A percentile compares a stretch with the other conserved stretches of the same genome.
Evolutionary conservation across 1,140 invertebrate genomes (phyloP).

Genomic region (Drosophila arawakana): DNA sequence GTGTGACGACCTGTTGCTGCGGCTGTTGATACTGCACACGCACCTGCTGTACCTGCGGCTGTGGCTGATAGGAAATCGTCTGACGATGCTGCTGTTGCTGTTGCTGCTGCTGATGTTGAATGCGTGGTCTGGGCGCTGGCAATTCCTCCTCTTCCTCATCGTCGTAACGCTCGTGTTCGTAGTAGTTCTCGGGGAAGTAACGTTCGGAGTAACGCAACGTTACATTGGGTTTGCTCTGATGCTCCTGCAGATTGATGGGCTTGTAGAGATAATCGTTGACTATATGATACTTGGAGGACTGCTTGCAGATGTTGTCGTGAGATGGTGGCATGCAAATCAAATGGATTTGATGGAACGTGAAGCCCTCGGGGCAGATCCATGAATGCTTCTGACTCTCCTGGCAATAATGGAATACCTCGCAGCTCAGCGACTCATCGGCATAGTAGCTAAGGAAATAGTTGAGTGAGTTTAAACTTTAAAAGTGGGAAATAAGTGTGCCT

Average conservation of each 20-base stretch:
- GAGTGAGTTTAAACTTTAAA: background rate
- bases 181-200: conserved; percentile 91
- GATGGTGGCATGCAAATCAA: conserved; percentile 96
- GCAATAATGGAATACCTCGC: conserved; percentile 97
- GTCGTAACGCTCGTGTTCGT: conserved; percentile 88
- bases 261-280: conserved; percentile 97
- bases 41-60: conserved; percentile 34
- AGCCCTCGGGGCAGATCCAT: conserved; percentile 96
- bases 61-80: conserved; percentile 46
- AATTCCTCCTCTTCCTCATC: conserved; percentile 86
- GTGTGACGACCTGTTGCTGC: conserved; percentile 34
- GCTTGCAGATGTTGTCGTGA: conserved; percentile 94
- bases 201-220: conserved; percentile 92
- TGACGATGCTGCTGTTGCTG: conserved; percentile 57
- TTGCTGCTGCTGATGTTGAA: conserved; percentile 65
- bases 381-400: conserved; percentile 95
- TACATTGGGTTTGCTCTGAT: conserved; percentile 91
- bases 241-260: conserved; percentile 93
- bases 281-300: conserved; percentile 95
- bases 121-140: conserved; percentile 67
- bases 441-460: conserved; percentile 87
- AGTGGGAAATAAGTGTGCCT: background rate
- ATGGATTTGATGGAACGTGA: conserved; percentile 97
- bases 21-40: conserved; percentile 56
- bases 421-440: conserved; percentile 94